Evolutionary conservation across 2,797 vertebrate genomes (phyloP), one percentile per base, ranked within the genome.

Genomic region (Crocodylus rhombifer): DNA sequence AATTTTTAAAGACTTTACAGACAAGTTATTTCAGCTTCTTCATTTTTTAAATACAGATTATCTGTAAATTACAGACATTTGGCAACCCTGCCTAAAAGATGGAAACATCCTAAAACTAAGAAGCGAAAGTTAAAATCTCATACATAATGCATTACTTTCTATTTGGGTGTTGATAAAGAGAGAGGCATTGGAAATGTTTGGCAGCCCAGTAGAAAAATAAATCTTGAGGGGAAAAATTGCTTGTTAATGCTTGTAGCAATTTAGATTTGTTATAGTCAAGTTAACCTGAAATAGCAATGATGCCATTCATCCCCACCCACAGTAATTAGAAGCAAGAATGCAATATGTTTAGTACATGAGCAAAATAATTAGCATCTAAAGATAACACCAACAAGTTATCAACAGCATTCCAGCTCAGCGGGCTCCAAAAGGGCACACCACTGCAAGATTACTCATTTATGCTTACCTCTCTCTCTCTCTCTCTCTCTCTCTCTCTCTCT

Each of bases 401-500:
- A 88, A 82, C 71, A 56, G 62, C 83, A 15, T 88, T 91, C 36
- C 87, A 71, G 80, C 63, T 97, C 89, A 93, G 82, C 84, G 84
- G 91, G 63, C 12, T 57, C 85, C 83, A 81, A 26, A 93, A 76
- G 30, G 81, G 60, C 25, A 10, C 0, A 1, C 11, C 69, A 18
- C 57, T 93, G 67, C 65, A 95, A 57, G 64, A 60, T 4, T 87
- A 82, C 75, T 63, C 64, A n/a, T 93, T 93, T 95, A 20, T 60
- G 56, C 57, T 25, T 60, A 58, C 71, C 73, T 36, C n/a, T 81
- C 51, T 91, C 60, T 56, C 89, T 65, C 42, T 65, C 30, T 30
- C 30, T 30, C 30, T 30, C 30, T 30, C 30, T 30, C 30, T 30
- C 30, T 30, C 73, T 51, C n/a, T 81, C 51, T 91, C 60, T 56